Evolutionary conservation across 2,888 invertebrate genomes (phyloP).

Genomic region (Biston betularia): DNA sequence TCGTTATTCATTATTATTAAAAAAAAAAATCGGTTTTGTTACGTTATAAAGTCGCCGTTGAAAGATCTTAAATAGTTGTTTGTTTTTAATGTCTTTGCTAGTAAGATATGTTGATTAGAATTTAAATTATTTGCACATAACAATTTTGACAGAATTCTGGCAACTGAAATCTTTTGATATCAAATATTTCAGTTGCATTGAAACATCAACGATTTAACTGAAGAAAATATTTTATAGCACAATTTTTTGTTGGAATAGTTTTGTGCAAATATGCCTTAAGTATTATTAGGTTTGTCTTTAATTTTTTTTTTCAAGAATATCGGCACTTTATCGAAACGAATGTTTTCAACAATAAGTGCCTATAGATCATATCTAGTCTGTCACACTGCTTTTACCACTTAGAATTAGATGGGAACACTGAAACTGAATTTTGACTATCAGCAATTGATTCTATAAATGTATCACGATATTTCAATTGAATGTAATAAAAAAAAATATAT

Average conservation of each 20-base stretch:
- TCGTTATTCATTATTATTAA: background rate
- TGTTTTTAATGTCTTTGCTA: constrained; percentile 12
- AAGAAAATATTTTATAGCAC: constrained; percentile 24
- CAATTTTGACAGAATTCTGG: constrained; percentile 6
- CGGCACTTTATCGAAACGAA: background rate
- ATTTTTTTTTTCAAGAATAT: background rate
- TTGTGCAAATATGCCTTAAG: constrained; percentile 22
- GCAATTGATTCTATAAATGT: background rate
- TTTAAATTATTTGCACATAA: constrained; percentile 21
- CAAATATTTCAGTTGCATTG: constrained; percentile 21
- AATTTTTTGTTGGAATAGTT: constrained; percentile 10
- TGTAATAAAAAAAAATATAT: background rate
- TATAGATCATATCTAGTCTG: constrained; percentile 20
- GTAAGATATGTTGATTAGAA: constrained; percentile 4
- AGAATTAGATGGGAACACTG: constrained; percentile 4
- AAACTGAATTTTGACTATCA: background rate
- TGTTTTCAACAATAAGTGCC: constrained; percentile 6
- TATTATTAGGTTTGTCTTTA: constrained; percentile 19
- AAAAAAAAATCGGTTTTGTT: constrained; percentile 1
- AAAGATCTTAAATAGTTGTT: constrained; percentile 22
- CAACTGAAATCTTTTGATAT: constrained; percentile 23
- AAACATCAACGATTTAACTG: constrained; percentile 13
- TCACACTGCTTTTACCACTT: constrained; percentile 19
- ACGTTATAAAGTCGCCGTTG: constrained; percentile 8
- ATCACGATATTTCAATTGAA: background rate